phyloP scores from a whole-genome alignment of 2,113 vertebrate species.

The Bos taurus region DNA sequence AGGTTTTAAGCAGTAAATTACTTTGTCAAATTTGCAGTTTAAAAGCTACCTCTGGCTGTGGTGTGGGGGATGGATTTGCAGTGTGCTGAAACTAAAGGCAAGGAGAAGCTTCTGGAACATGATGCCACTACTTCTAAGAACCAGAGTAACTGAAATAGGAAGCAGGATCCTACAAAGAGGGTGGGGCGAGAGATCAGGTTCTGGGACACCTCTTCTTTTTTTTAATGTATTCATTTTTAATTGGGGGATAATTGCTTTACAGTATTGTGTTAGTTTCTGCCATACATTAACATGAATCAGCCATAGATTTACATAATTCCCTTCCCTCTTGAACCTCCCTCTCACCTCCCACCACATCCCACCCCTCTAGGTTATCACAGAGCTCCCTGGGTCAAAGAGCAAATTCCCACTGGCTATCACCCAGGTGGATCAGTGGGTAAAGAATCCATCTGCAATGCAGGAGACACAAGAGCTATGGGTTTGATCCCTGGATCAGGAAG shows the following conservation, averaged over 20 bases:
- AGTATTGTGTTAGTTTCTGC: neutral
- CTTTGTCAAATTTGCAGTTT: constrained; percentile 54
- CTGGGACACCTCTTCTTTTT: neutral
- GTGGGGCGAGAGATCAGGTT: accelerated
- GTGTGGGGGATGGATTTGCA: neutral
- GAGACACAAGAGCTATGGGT: neutral
- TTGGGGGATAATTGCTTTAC: neutral
- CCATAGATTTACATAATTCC: neutral
- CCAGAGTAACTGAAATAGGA: neutral
- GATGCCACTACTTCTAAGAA: neutral
- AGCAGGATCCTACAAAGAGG: neutral
- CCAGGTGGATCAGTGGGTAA: neutral
- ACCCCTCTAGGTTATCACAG: neutral
- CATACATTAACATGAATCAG: neutral
- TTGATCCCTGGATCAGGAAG: neutral
- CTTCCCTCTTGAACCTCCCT: neutral
- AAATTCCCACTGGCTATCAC: neutral
- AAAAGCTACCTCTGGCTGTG: constrained; percentile 47
- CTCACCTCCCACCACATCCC: neutral
- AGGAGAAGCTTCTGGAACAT: neutral
- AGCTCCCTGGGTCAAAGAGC: neutral
- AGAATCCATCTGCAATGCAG: neutral
- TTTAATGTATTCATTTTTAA: neutral
- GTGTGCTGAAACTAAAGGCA: neutral
- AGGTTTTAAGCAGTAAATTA: constrained; percentile 50